Evolutionary conservation across 2,113 vertebrate species (phyloP), one percentile per base, ranked within the genome.

Genomic region (Helogale parvula): DNA sequence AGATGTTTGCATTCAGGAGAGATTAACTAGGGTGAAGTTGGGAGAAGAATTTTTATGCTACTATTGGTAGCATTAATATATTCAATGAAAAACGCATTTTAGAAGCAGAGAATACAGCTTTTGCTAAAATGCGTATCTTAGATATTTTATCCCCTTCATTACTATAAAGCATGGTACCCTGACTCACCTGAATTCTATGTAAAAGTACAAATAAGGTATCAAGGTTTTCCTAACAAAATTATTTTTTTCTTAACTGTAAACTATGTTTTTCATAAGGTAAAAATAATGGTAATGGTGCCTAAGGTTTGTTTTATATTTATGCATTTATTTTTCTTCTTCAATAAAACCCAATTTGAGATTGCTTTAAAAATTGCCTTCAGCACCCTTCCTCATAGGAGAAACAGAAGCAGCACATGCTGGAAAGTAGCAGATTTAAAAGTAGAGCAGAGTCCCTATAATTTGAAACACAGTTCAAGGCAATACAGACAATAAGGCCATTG

Each of bases 381-480:
- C 11, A 76, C 15, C 16, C 12, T 77, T 85, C 3, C 41, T 81
- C 25, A 35, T 52, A 57, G 15, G 14, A 86, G 27, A 31, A 88
- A 87, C 38, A 88, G 93, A 89, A 92, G 50, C 15, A 71, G 47
- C 3, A 10, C 15, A 81, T 2, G 7, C 45, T 90, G 29, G 25
- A 74, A 85, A 79, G 76, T 25, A 41, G 21, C 66, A 27, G 82
- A 80, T 76, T 85, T 89, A 72, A 95, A 95, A 91, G 50, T 33
- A 60, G 33, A 95, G 83, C 65, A 92, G 83, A 84, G 52, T 15
- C 77, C 16, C 33, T 69, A 38, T 93, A 97, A 86, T 82, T 74
- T 86, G 66, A 94, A 89, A 94, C 87, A 94, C 27, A 88, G 74
- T 88, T 96, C 84, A 90, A 93, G 89, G 65, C 91, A 93, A 95